A percentile compares a stretch with the other conserved stretches of the same genome.
phyloP scores from a whole-genome alignment of 2,797 vertebrate species.

The Podargus strigoides region DNA sequence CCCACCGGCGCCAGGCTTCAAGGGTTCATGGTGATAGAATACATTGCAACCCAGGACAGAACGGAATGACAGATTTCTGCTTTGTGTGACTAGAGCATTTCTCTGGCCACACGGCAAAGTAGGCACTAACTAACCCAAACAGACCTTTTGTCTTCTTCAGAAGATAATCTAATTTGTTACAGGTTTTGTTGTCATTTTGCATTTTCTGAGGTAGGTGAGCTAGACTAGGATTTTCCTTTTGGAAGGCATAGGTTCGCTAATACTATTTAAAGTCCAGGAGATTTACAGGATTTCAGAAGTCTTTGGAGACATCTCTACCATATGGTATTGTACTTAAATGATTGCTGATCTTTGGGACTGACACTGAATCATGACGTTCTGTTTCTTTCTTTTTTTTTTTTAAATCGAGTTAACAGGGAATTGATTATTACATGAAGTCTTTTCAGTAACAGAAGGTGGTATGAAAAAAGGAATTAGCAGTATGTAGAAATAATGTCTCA shows the following conservation, averaged over 20 bases:
- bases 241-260: neutral
- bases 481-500: neutral
- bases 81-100: neutral
- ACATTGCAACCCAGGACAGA: too few species aligned
- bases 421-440: neutral
- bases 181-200: neutral
- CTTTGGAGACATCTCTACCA: fast-evolving
- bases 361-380: neutral
- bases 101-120: neutral
- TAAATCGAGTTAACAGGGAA: neutral
- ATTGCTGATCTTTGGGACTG: neutral
- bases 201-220: neutral
- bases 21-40: too few species aligned
- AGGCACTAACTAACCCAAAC: neutral
- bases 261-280: neutral
- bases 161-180: neutral
- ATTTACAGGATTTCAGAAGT: neutral
- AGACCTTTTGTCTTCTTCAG: neutral
- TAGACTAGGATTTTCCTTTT: neutral
- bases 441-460: neutral
- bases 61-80: neutral
- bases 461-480: neutral
- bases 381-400: too few species aligned
- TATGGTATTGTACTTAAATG: neutral
- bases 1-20: too few species aligned